Evolutionary conservation across 2,888 invertebrate species (phyloP), one percentile per base, ranked within the genome.

Genomic region (Lasioglossum pauxillum): DNA sequence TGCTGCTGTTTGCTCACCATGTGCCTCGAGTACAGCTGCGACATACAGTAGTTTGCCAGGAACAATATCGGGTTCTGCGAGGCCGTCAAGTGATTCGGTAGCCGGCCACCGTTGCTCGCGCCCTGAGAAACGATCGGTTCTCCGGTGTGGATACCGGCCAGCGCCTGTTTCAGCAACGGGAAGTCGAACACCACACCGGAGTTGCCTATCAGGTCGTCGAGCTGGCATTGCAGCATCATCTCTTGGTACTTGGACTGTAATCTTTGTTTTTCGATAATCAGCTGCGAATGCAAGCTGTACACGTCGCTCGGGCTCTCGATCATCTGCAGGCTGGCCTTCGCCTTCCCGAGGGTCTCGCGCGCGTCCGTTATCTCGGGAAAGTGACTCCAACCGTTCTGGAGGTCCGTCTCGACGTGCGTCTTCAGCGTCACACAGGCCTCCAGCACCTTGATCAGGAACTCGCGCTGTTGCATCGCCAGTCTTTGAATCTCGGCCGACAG

Each of bases 21-120:
- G 92, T 97, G 97, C 72, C 97, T 96, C 83, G 97, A 96, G 94
- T 97, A 97, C 85, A 97, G 94, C 93, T 97, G 97, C 31, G 97
- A 97, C 96, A 97, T 97, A 95, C 97, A 98, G 94, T 97, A 97
- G 94, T 98, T 98, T 79, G 97, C 97, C 86, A 98, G 96, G 93
- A 97, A 96, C 88, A 97, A 95, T 69, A 97, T 96, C 10, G 97
- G 97, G 93, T 97, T 97, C 90, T 97, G 97, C 86, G 96, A 96
- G 12, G 96, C 95, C 57, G 95, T 92, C 41, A 94, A 73, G 78
- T 95, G 94, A 83, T 93, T 93, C 12, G 93, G 91, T 77, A 94
- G 67, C 74, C 94, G 89, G 19, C 93, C 93, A 19, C 93, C 93
- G 86, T 90, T 95, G 91, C 89, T 92, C 8, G 90, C 87, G 1